These are phyloP conservation scores for Philhelius pedissequus DNA, from an alignment of 2,888 invertebrate genomes.

Conservation along the genomic window DNA sequence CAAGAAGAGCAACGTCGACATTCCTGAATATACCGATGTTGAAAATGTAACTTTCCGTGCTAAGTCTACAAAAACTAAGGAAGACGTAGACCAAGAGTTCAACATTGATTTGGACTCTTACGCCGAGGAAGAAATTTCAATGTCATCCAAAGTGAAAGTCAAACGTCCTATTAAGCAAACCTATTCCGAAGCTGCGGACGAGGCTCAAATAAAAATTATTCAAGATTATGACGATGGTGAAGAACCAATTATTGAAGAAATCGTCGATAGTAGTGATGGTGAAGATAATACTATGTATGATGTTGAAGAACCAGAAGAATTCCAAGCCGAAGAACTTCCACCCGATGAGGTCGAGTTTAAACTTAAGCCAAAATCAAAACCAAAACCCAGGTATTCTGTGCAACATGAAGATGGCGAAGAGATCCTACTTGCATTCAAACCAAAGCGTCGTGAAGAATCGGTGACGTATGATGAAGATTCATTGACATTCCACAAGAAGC, in stretches of 20 bases:
- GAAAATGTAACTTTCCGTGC: slow-evolving; percentile 91
- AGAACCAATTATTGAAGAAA: slow-evolving; percentile 82
- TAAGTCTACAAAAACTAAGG: slow-evolving; percentile 87
- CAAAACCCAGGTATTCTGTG: slow-evolving; percentile 80
- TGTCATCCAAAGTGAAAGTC: slow-evolving; percentile 90
- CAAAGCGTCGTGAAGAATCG: slow-evolving; percentile 79
- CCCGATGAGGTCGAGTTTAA: slow-evolving; percentile 79
- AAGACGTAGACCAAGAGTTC: slow-evolving; percentile 94
- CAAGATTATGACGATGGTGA: slow-evolving; percentile 82
- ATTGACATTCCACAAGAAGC: slow-evolving; percentile 85
- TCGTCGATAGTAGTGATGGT: slow-evolving; percentile 81
- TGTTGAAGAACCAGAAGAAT: slow-evolving; percentile 79
- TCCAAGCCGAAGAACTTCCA: slow-evolving; percentile 81
- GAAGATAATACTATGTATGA: slow-evolving; percentile 81
- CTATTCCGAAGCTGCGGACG: slow-evolving; percentile 88
- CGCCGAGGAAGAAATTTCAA: slow-evolving; percentile 92
- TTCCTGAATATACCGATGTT: slow-evolving; percentile 86
- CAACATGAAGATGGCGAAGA: slow-evolving; percentile 82
- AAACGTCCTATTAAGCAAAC: slow-evolving; percentile 87
- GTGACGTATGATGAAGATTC: slow-evolving; percentile 83
- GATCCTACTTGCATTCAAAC: slow-evolving; percentile 80
- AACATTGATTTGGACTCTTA: slow-evolving; percentile 91
- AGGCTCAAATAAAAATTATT: slow-evolving; percentile 85
- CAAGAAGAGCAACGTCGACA: slow-evolving; percentile 83
- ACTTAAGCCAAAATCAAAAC: slow-evolving; percentile 78